Percentiles rank a stretch among this genome's conserved stretches.
phyloP scores from a whole-genome alignment of 2,797 vertebrate species.

The Anabacerthia variegaticeps region DNA sequence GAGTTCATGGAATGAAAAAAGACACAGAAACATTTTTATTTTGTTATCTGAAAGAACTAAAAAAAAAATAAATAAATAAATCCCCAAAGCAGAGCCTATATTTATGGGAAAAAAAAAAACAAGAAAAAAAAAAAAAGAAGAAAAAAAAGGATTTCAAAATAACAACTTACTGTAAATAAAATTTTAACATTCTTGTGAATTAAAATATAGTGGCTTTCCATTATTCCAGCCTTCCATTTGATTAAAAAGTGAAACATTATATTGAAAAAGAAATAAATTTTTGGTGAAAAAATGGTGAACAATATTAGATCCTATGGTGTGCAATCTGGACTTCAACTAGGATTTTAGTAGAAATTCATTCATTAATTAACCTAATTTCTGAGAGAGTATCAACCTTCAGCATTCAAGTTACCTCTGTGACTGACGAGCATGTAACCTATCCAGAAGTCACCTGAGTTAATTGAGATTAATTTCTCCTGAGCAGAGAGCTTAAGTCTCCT shows the following conservation, averaged over 20 bases:
- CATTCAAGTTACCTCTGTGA: not conserved
- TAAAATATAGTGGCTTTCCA: not conserved
- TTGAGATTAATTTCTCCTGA: conserved; percentile 9
- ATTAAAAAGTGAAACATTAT: not conserved
- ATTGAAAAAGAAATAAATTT: not conserved
- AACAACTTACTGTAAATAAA: not conserved
- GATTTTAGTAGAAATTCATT: not conserved
- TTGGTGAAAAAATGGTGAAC: not conserved
- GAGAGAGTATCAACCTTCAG: not conserved
- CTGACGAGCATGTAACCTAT: not conserved
- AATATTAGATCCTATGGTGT: not conserved
- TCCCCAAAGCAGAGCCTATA: rapidly evolving
- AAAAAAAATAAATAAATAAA: not conserved
- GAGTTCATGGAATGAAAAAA: not conserved
- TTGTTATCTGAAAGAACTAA: not conserved
- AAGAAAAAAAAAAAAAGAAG: not conserved
- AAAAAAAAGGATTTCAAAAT: not conserved
- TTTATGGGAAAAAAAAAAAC: not conserved
- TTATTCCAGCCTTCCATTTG: not conserved
- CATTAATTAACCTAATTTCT: not conserved
- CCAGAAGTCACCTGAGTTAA: conserved; percentile 25
- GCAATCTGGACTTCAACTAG: not conserved
- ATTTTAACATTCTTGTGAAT: not conserved
- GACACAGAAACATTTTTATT: not conserved
- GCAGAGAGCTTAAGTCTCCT: not conserved